Evolutionary conservation across 2,888 invertebrate species (phyloP), one percentile per base, ranked within the genome.

Genomic region (Drosophila barbarae): DNA sequence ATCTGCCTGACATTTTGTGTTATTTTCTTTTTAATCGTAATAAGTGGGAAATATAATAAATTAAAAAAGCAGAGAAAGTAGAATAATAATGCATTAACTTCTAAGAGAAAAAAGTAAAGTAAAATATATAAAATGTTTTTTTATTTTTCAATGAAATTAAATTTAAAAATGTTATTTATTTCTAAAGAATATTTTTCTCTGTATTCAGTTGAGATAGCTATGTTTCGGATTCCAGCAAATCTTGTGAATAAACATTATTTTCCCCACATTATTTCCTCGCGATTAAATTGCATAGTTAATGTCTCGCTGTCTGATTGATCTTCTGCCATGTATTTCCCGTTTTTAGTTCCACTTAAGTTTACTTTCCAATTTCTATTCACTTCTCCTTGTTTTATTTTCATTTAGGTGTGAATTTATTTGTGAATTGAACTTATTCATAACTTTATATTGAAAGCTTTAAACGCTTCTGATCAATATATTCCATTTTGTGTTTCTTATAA

Each of bases 241-340:
- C 18, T 46, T 32, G 12, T 5, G 5, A 13, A 5, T 46, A 46
- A 30, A 46, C 30, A 42, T 26, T 46, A 30, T 13, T 46, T 30
- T 2, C 12, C 30, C 46, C 46, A 46, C 18, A 30, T 18, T 30
- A 18, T 46, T 32, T 46, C 18, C 13, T 9, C 1, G 13, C 8
- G 5, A 46, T 46, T 32, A 32, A 32, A 32, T 9, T 9, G 8
- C 30, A 32, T 46, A 32, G 46, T 32, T 46, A 46, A 46, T 46
- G 46, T 46, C 46, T 46, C 5, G 18, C 46, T 30, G 46, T 12
- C 57, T 47, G 57, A 60, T 60, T 56, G 57, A 60, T 60, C 46
- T 26, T 21, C 1, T 3, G 1, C 18, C 8, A 50, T 55, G 30
- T 38, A 56, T 10, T 42, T 12, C 0, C 21, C 34, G 6, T 10